Evolutionary conservation across 2,888 invertebrate species (phyloP), one percentile per base, ranked within the genome.

Genomic region (Tridacna crocea): DNA sequence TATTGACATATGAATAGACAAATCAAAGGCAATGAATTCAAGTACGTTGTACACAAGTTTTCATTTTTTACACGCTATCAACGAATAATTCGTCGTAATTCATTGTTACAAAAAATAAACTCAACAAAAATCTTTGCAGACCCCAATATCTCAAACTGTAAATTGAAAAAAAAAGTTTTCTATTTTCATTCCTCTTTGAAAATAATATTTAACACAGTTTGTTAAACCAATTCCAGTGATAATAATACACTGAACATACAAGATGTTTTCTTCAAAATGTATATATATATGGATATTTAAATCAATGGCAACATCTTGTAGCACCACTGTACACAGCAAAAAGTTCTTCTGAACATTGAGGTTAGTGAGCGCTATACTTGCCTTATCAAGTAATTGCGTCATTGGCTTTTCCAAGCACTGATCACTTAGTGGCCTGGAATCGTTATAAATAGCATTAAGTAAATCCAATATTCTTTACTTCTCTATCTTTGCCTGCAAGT

Each of bases 261-360:
- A n/a, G 12, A 46, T 46, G 36, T n/a, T 46, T n/a, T 0, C 66
- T 46, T n/a, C n/a, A 36, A 65, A 26, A 27, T 26, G 27, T 27
- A 27, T 11, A 27, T 65, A 19, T 46, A 66, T 36, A 66, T 66
- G 46, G 26, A 36, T 66, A 66, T 66, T 66, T 27, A 66, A 66
- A 66, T 66, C n/a, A 19, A 46, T 46, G 66, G 66, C 66, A 66
- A 66, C 66, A 66, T 36, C 66, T 66, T 66, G 66, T 55, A 19
- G 17, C 15, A 11, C 15, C 55, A 11, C 55, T 55, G 15, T 15
- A 3, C 55, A 3, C 10, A 19, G 17, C 15, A 55, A 19, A 19
- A 55, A 15, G 55, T 19, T 15, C 19, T 15, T 10, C 17, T 55
- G 19, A 10, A n/a, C n/a, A 19, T 19, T 19, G 55, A 19, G 19